Conservation (phyloP, 2,888 invertebrate species). For the Luffia ferchaultella region DNA sequence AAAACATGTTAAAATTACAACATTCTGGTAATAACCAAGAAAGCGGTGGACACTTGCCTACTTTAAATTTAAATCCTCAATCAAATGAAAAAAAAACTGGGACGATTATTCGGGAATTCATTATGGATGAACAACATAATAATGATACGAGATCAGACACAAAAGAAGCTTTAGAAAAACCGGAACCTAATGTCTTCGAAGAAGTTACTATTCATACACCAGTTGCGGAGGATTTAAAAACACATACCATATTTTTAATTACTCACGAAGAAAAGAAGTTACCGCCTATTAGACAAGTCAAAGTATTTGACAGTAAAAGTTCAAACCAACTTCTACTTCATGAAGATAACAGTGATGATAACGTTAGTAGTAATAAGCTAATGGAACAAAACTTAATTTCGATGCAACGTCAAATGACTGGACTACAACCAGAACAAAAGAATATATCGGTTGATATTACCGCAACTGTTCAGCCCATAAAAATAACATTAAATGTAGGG, state of each 20-base stretch:
- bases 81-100: too few relatives aligned
- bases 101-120: neutral
- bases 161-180: constrained; percentile 29
- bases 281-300: constrained; percentile 66
- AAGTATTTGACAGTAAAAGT: constrained; percentile 50
- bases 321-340: neutral
- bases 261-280: constrained; percentile 77
- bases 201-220: constrained; percentile 37
- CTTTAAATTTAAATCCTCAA: too few relatives aligned
- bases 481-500: too few relatives aligned
- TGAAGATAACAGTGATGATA: neutral
- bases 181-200: constrained; percentile 33
- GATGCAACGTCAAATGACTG: too few relatives aligned
- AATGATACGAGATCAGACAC: constrained; percentile 38
- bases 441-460: too few relatives aligned
- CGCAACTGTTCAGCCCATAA: too few relatives aligned
- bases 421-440: too few relatives aligned
- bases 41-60: too few relatives aligned
- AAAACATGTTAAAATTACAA: too few relatives aligned
- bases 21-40: too few relatives aligned
- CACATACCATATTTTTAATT: constrained; percentile 69
- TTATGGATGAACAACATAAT: constrained; percentile 42
- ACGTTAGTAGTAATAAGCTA: too few relatives aligned
- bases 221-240: constrained; percentile 34
- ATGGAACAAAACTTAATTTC: too few relatives aligned